Conservation (phyloP, 2,113 vertebrate genomes). For the Anas platyrhynchos region DNA sequence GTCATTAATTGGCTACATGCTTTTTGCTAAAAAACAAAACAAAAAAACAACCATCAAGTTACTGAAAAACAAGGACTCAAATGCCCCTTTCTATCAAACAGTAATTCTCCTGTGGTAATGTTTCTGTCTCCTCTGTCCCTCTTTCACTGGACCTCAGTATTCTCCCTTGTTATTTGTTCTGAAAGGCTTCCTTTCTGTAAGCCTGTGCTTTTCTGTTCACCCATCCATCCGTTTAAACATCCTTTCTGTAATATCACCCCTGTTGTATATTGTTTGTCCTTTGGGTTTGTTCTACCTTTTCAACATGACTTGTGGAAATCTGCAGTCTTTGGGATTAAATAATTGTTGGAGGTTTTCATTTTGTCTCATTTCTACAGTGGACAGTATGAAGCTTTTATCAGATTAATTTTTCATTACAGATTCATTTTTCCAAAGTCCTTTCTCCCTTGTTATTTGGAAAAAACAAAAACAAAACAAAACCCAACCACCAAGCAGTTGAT, state of each 20-base stretch:
- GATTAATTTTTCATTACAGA: neutral
- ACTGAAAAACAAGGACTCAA: slow-evolving; percentile 32
- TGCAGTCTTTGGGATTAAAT: neutral
- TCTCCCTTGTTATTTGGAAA: neutral
- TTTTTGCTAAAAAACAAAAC: neutral
- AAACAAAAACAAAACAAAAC: neutral
- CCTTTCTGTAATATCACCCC: neutral
- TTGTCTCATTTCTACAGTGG: neutral
- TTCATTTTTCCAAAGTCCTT: neutral
- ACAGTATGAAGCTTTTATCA: neutral
- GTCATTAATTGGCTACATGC: neutral
- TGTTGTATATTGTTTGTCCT: neutral
- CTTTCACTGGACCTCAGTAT: slow-evolving; percentile 38
- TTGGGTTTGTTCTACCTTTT: neutral
- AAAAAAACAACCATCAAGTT: neutral
- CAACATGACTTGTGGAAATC: neutral
- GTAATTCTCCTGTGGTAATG: slow-evolving; percentile 44
- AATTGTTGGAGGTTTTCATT: neutral
- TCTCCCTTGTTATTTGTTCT: slow-evolving; percentile 32
- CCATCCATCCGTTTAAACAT: neutral
- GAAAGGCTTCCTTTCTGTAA: slow-evolving; percentile 52
- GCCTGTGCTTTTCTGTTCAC: slow-evolving; percentile 7
- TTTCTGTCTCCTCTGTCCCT: slow-evolving; percentile 39
- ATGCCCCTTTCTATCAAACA: slow-evolving; percentile 50
- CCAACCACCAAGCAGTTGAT: neutral